Conservation (phyloP, 2,888 invertebrate genomes). For the Spodoptera littoralis region DNA sequence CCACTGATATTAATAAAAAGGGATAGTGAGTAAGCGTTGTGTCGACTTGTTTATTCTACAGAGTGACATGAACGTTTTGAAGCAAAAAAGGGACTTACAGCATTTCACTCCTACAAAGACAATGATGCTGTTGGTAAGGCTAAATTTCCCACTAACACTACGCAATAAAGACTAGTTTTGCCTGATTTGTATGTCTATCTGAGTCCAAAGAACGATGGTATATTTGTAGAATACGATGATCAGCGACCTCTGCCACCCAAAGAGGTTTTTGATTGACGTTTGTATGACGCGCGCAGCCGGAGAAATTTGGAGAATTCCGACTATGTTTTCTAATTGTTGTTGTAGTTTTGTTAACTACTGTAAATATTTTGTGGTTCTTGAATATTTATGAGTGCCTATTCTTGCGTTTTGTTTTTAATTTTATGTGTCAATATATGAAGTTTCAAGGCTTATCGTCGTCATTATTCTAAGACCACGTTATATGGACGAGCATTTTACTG, state of each 20-base stretch:
- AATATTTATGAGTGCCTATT: constrained; percentile 18
- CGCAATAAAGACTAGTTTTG: constrained; percentile 58
- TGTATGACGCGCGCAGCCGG: constrained; percentile 79
- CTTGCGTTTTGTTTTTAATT: constrained; percentile 18
- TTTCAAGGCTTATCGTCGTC: background rate
- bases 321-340: constrained; percentile 68
- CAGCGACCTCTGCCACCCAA: constrained; percentile 83
- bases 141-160: constrained; percentile 53
- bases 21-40: constrained; percentile 81
- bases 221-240: constrained; percentile 75
- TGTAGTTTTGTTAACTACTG: constrained; percentile 51
- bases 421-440: constrained; percentile 31
- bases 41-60: constrained; percentile 80
- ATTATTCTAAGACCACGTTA: no score
- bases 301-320: constrained; percentile 79
- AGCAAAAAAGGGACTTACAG: constrained; percentile 80
- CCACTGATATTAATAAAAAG: constrained; percentile 86
- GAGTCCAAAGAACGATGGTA: constrained; percentile 47
- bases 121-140: constrained; percentile 50
- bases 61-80: constrained; percentile 83
- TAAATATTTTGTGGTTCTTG: constrained; percentile 29
- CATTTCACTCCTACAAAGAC: constrained; percentile 63
- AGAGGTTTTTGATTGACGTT: constrained; percentile 85
- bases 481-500: no score
- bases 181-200: constrained; percentile 40